These are phyloP conservation scores for Orchestes rusci DNA, from an alignment of 2,888 invertebrate genomes.

Conservation along the genomic window DNA sequence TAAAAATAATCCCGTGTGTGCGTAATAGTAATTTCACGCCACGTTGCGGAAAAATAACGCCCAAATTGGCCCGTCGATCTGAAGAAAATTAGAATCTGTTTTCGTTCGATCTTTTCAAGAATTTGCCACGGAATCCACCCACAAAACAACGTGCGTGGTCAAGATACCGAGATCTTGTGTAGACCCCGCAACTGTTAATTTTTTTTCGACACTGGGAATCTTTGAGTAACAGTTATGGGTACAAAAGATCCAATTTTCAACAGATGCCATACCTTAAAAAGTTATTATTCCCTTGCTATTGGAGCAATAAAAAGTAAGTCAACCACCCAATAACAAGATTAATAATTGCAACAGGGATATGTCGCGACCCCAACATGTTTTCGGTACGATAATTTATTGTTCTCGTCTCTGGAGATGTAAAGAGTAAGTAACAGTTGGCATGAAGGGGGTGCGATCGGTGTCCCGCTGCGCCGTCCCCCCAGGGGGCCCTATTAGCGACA, in stretches of 20 bases:
- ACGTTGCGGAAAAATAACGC: slow-evolving; percentile 29
- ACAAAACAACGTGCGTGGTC: slow-evolving; percentile 14
- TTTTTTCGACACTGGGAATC: too few species aligned
- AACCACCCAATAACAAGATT: too few species aligned
- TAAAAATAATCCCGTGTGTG: slow-evolving; percentile 17
- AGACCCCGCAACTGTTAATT: too few species aligned
- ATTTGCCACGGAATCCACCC: slow-evolving; percentile 16
- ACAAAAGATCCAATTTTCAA: too few species aligned
- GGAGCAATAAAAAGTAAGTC: too few species aligned
- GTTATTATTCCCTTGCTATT: too few species aligned
- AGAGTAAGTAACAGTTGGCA: slow-evolving; percentile 36
- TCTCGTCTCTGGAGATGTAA: slow-evolving; percentile 19
- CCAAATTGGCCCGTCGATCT: slow-evolving; percentile 23
- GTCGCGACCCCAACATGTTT: slow-evolving; percentile 1
- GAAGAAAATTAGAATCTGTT: slow-evolving; percentile 23
- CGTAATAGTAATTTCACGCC: slow-evolving; percentile 33
- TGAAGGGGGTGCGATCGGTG: slow-evolving; percentile 31
- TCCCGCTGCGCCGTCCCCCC: slow-evolving; percentile 29
- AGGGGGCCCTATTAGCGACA: slow-evolving; percentile 38
- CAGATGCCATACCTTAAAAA: too few species aligned
- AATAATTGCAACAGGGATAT: too few species aligned
- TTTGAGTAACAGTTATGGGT: too few species aligned
- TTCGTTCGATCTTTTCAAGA: slow-evolving; percentile 16
- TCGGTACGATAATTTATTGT: slow-evolving; percentile 9
- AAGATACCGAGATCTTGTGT: too few species aligned